Evolutionary conservation across 2,888 invertebrate species (phyloP), one percentile per base, ranked within the genome.

Genomic region (Escarpia spicata): DNA sequence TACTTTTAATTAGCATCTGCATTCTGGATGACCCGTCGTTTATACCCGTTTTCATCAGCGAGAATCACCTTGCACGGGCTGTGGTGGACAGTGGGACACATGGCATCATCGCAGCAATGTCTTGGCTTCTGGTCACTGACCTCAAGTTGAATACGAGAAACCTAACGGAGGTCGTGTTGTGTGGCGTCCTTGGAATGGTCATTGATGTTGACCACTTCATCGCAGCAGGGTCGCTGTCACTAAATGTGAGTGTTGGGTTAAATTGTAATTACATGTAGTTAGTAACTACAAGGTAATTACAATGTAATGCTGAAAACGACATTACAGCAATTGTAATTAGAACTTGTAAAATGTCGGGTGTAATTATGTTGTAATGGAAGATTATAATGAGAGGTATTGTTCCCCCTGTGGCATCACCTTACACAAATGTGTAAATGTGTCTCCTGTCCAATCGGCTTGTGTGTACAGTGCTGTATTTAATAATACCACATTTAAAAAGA

Each of bases 181-280:
- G 94, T 92, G 92, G 94, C 58, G 12, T 94, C 1, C 91, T 95
- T 58, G 94, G 94, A 0, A 94, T 94, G 93, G 12, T 92, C 4
- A 94, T 95, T 0, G 95, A 95, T 93, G 90, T 94, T 8, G 95
- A 95, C 93, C 95, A 95, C 91, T 95, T 95, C 92, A 89, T 95
- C 2, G 93, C 94, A 43, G 95, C 95, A 0, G 92, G 92, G 91
- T 94, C 95, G 43, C 93, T 95, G 4, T 92, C 92, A 19, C 92
- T 95, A 37, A 92, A 95, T 93, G 95, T 94, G 91, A 60, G 91
- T 90, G 8, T 4, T 58, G 15, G 52, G 52, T 37, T 0, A 37
- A 37, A 37, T 37, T 37, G 37, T 37, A 37, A 37, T 37, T 37
- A 37, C 37, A 37, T 37, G 37, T 37, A 37, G 37, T 37, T 37